Base-by-base conservation (phyloP, 1,140 invertebrate species). In the Fopius arisanus region DNA sequence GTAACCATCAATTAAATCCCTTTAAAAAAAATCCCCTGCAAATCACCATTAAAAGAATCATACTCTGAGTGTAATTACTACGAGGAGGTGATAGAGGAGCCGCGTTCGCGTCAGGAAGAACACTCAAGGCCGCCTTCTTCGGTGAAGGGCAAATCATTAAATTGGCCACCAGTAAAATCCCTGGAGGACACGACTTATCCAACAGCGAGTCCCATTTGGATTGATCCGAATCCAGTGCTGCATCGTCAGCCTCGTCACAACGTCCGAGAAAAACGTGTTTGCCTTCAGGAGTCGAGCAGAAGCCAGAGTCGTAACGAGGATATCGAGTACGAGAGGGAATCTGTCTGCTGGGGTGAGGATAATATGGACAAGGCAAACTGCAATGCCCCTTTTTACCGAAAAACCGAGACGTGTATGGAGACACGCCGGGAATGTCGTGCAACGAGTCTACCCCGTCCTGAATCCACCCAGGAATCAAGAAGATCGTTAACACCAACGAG, bases 151-250 rank as follows among this genome's bases (percentile, higher is more conserved):
- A 86, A 83, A 66, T 80, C 74, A 9, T 70, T 82, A 51, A 59
- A 77, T 40, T 88, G 86, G 87, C 87, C 86, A 23, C 87, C 86
- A 0, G 29, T 73, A 1, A 88, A 86, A 59, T 75, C 79, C 0
- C 82, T 88, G 33, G 86, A 88, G 70, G 87, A 88, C 14, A 81
- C 84, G 16, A 88, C 86, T 1, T 88, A 87, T 74, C 86, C 86
- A 0, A 88, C 86, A 1, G 87, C 87, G 2, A 87, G 86, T 83
- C 86, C 87, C 0, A 73, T 88, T 16, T 88, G 87, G 70, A 87
- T 88, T 43, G 84, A 88, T 70, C 87, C 86, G 0, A 87, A 88
- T 76, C 80, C 84, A 2, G 76, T 77, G 2, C 77, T 84, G 16
- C 80, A 84, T 65, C 78, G 77, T 23, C 73, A 76, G 33, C 71